Conservation (phyloP, 1,140 invertebrate genomes). For the Uloborus diversus region DNA sequence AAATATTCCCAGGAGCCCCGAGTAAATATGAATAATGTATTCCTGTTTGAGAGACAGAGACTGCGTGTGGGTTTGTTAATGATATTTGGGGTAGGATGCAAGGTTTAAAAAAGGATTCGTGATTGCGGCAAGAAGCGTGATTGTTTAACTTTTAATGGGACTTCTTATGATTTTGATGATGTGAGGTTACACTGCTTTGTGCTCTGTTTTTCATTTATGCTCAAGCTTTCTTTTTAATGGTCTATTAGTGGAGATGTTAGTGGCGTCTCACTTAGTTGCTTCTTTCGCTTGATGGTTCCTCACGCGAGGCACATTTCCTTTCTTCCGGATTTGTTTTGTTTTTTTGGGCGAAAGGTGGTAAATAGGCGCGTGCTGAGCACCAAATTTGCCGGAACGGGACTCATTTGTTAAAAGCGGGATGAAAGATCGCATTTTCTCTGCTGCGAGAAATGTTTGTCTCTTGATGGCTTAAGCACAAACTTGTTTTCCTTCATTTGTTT, state of each 20-base stretch:
- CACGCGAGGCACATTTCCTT: slow-evolving; percentile 1
- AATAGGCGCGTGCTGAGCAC: slow-evolving; percentile 2
- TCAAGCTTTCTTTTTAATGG: slow-evolving; percentile 19
- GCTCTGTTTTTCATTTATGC: neutral
- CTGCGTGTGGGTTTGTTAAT: slow-evolving; percentile 29
- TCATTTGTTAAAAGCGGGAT: too few relatives aligned
- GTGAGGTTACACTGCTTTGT: too few relatives aligned
- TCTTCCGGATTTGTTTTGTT: too few relatives aligned
- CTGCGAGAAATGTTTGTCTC: too few relatives aligned
- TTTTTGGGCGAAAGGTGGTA: slow-evolving; percentile 16
- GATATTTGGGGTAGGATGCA: slow-evolving; percentile 31
- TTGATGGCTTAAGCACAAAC: too few relatives aligned
- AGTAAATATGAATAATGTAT: slow-evolving; percentile 42
- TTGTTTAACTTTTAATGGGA: slow-evolving; percentile 40
- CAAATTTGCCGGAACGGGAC: too few relatives aligned
- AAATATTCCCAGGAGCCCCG: neutral
- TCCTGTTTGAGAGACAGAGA: neutral
- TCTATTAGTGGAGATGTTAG: slow-evolving; percentile 25
- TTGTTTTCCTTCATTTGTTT: too few relatives aligned
- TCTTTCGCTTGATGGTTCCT: neutral
- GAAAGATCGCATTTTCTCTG: too few relatives aligned
- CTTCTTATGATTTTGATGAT: slow-evolving; percentile 45
- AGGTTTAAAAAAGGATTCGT: slow-evolving; percentile 29
- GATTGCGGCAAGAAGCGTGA: slow-evolving; percentile 31
- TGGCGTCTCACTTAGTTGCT: slow-evolving; percentile 4